Evolutionary conservation across 37 sponge, comb jelly and placozoan species (phyloP), one percentile per base, ranked within the genome.

Genomic region (Mnemiopsis leidyi): DNA sequence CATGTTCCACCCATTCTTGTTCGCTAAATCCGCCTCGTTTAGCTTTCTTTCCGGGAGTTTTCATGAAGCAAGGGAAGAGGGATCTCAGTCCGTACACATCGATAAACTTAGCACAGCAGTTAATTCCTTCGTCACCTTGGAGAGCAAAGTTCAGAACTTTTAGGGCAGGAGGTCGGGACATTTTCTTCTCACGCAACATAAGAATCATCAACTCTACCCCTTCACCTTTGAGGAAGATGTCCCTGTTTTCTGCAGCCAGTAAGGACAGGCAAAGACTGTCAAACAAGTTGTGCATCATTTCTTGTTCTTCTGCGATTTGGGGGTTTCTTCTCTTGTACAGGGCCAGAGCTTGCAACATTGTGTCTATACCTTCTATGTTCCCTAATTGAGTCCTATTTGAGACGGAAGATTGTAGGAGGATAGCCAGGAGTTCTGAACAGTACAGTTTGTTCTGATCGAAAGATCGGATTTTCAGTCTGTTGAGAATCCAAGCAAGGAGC

Each of bases 151-250:
- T 95, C 39, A 99, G 95, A 23, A 97, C 97, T 82, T 99, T 99
- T 36, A 99, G 76, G 34, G 99, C 95, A 37, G 95, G 94, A 23
- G 93, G 76, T 24, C 95, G 82, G 2, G 95, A 95, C 76, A 94
- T 68, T 92, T 96, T 99, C 95, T 96, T 99, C 36, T 92, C 93
- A 26, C 93, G 95, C 36, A 99, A 90, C 97, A 99, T 96, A 38
- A 99, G 95, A 16, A 97, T 95, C 99, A 99, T 99, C 93, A 99
- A 92, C 93, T 99, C 97, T 1, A 96, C 96, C 69, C 99, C 99
- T 93, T 99, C 99, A 39, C 97, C 99, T 38, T 96, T 93, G 32
- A 99, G 93, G 73, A 99, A 99, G 68, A 93, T 95, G 0, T 95
- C 96, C 69, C 99, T 77, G 69, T 99, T 99, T 0, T 96, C 95